These are phyloP conservation scores for Betta splendens DNA, from an alignment of 2,797 vertebrate genomes.

Conservation along the genomic window DNA sequence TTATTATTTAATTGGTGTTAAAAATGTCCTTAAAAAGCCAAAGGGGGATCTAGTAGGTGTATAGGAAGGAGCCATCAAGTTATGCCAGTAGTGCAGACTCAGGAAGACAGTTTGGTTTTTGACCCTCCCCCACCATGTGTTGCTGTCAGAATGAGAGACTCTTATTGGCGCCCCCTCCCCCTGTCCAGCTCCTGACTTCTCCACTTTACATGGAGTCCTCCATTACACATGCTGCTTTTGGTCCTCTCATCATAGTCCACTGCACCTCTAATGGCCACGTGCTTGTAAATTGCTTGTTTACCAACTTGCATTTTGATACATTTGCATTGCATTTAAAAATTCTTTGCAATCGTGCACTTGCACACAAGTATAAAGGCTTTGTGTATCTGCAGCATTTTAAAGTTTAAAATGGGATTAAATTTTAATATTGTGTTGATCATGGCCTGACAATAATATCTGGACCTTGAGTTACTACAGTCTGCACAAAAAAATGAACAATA, in stretches of 20 bases:
- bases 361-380: neutral
- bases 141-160: slow-evolving; percentile 67
- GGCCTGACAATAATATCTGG: neutral
- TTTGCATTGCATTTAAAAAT: slow-evolving; percentile 16
- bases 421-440: neutral
- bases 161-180: slow-evolving; percentile 66
- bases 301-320: neutral
- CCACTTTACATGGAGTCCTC: slow-evolving; percentile 68
- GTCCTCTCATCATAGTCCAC: slow-evolving; percentile 35
- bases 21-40: slow-evolving; percentile 15
- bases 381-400: neutral
- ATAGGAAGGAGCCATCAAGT: slow-evolving; percentile 55
- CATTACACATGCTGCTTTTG: slow-evolving; percentile 58
- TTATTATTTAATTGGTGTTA: slow-evolving; percentile 7
- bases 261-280: slow-evolving; percentile 1
- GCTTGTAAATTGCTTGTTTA: neutral
- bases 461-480: slow-evolving; percentile 1
- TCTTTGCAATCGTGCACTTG: neutral
- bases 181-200: slow-evolving; percentile 54
- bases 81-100: slow-evolving; percentile 47
- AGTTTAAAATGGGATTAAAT: neutral
- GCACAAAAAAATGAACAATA: no score
- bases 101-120: slow-evolving; percentile 59
- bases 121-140: slow-evolving; percentile 71
- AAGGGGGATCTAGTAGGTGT: slow-evolving; percentile 25